Base-by-base conservation (phyloP, 2,888 invertebrate genomes). In the Neelides folsomi region DNA sequence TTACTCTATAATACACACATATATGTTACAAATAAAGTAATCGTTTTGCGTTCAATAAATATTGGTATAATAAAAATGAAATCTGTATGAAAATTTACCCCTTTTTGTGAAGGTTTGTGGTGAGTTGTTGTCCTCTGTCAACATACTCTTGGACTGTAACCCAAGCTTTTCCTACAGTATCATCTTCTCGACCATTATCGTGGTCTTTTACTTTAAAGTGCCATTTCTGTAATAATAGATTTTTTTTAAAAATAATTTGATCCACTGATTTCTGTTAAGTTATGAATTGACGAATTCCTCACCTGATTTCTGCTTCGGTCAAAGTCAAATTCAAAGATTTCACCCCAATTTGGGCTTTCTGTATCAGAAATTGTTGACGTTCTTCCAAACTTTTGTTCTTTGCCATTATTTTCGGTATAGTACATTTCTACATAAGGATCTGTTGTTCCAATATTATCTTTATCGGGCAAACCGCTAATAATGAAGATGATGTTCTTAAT, bases 121-220 rank as follows among this genome's bases (percentile, higher is more conserved):
- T 59, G 37, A 62, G 40, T 6, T 47, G 55, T 45, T 61, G 60
- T 27, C 53, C 52, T 35, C 55, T 59, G 43, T 60, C 62, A 9
- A 64, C 64, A 45, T 53, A 64, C 20, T 62, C 62, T 12, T 59
- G 56, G 0, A 60, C 62, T 41, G 56, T 55, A 6, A 62, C 54
- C 51, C 59, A 64, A 8, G 49, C 62, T 20, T 46, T 35, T 1
- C 62, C 64, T 35, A 54, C 57, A 34, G 52, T 56, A 46, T 64
- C 64, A 44, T 64, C 64, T 36, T 60, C 60, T 3, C 59, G 51
- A 12, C 43, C 54, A 40, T 59, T 61, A 46, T 64, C 64, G 27
- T 64, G 55, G 40, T 64, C 64, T 34, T 58, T 59, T 19, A 64
- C 54, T 43, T 56, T 54, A 47, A 62, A 56, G 34, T 49, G 51